A percentile compares a stretch with the other conserved stretches of the same genome.
Evolutionary conservation across 1,140 invertebrate genomes (phyloP).

Genomic region (Drosophila yakuba): DNA sequence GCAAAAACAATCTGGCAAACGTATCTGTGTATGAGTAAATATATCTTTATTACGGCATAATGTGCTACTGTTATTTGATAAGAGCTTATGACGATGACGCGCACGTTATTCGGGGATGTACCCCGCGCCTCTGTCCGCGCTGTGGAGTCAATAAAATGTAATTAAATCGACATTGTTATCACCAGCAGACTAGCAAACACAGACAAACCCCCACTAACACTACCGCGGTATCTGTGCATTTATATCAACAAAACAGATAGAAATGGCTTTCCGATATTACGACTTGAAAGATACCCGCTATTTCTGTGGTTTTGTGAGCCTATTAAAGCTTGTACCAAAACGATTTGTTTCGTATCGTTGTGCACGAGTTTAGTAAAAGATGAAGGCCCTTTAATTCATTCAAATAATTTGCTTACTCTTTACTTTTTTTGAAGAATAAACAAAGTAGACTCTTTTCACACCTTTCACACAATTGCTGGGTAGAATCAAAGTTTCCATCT

Average conservation of each 20-base stretch:
- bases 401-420: too few relatives aligned
- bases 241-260: slow-evolving; percentile 42
- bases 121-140: slow-evolving; percentile 12
- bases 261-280: not conserved
- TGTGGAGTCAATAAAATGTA: slow-evolving; percentile 76
- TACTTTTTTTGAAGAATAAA: not conserved
- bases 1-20: slow-evolving; percentile 25
- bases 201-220: slow-evolving; percentile 14
- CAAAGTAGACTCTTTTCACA: not conserved
- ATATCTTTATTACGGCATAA: slow-evolving; percentile 46
- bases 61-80: slow-evolving; percentile 75
- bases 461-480: not conserved
- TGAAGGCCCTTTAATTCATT: too few relatives aligned
- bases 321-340: too few relatives aligned
- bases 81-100: slow-evolving; percentile 72
- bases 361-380: too few relatives aligned
- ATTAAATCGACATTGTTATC: slow-evolving; percentile 82
- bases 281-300: slow-evolving; percentile 5
- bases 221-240: slow-evolving; percentile 33
- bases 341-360: too few relatives aligned
- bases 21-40: slow-evolving; percentile 11
- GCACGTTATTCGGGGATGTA: slow-evolving; percentile 18
- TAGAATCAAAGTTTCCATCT: not conserved
- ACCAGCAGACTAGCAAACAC: slow-evolving; percentile 25
- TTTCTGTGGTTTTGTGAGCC: too few relatives aligned